These are phyloP conservation scores for Chrysotoxum bicinctum DNA, from an alignment of 2,888 invertebrate genomes.

Conservation along the genomic window DNA sequence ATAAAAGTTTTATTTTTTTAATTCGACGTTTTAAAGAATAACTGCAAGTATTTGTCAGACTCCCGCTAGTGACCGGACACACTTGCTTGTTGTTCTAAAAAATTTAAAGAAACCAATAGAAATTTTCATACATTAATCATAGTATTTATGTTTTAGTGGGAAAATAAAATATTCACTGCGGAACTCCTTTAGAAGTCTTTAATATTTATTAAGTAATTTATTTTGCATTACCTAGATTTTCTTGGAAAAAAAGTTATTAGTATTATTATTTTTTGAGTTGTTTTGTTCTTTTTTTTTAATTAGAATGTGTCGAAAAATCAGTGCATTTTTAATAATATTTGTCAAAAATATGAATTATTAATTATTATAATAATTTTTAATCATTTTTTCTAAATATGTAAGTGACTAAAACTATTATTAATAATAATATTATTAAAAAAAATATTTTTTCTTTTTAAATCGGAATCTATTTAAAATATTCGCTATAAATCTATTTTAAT, in stretches of 20 bases:
- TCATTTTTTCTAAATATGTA: not conserved
- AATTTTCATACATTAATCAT: not conserved
- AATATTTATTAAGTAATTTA: not conserved
- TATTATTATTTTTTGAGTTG: not conserved
- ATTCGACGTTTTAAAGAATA: constrained; percentile 36
- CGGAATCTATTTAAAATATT: not conserved
- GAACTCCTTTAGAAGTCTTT: not conserved
- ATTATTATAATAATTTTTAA: not conserved
- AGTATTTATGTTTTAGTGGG: not conserved
- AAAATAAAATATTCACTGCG: not conserved
- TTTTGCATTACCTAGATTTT: constrained; percentile 1
- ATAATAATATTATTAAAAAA: not conserved
- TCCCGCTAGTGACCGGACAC: constrained; percentile 25
- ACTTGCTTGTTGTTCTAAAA: constrained; percentile 33
- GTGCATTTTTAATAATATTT: not conserved
- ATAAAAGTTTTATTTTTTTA: constrained; percentile 32
- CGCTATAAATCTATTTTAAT: not conserved
- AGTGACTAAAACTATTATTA: not conserved
- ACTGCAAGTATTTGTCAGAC: constrained; percentile 36
- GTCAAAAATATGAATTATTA: not conserved
- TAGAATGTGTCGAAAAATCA: not conserved
- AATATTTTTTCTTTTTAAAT: too few species aligned
- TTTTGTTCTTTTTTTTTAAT: not conserved
- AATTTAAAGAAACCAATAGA: constrained; percentile 27
- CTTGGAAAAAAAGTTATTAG: not conserved